Base-by-base conservation (phyloP, 2,113 vertebrate species). In the Cromileptes altivelis region DNA sequence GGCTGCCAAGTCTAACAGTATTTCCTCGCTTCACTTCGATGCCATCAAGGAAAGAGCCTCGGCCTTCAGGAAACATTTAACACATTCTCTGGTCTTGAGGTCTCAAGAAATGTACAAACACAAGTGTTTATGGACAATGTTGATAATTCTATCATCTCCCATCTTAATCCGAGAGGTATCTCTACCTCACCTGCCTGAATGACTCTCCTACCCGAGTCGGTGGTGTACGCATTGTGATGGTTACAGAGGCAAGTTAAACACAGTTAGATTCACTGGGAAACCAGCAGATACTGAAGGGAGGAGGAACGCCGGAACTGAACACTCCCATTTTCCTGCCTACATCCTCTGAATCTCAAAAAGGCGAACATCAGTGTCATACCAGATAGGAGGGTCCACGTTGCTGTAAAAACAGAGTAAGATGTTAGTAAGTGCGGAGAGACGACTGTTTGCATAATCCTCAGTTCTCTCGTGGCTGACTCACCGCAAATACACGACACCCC, bases 271-370 rank as follows among this genome's bases (percentile, higher is more conserved):
- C 62, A 79, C 70, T 21, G 47, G 70, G 68, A 85, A 84, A 86
- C 82, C 80, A 90, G 90, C 63, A 78, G 68, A 83, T 78, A 75
- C 42, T 70, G 60, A 68, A 49, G 50, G 52, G 40, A 58, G 6
- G 30, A 76, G 40, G 62, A 83, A 70, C 45, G 70, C 58, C 63
- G 53, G 85, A 37, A 40, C 18, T 37, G 30, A 81, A 52, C 49
- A 52, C 67, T 73, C 37, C 60, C 37, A 21, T 73, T 70, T 81
- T 70, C 57, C 30, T 5, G 27, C 75, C 92, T 96, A 99, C 94
- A 99, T 98, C 86, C 97, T 96, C 89, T 99, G 98, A 91, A 99
- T 99, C 95, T 99, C 98, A 92, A 99, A 99, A 61, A 99, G 97
- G 85, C 97, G 99, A 80, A 99, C 98, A 0, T 99, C 98, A 0